Evolutionary conservation across 2,797 vertebrate species (phyloP).

Genomic region (Anas bahamensis): DNA sequence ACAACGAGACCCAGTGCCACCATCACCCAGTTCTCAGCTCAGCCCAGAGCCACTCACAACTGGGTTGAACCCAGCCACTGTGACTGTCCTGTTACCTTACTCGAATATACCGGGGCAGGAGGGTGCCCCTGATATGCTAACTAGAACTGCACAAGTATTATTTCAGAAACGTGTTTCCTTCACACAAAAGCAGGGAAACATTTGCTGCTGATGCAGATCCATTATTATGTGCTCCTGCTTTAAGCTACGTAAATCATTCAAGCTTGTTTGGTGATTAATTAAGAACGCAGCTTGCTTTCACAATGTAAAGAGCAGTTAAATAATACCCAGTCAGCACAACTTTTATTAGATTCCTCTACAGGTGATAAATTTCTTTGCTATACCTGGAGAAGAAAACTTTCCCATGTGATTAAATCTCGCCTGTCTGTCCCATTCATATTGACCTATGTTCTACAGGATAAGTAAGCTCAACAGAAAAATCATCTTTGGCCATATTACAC

Average conservation of each 20-base stretch:
- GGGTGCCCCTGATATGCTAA: not conserved
- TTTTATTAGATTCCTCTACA: not conserved
- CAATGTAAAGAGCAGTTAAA: not conserved
- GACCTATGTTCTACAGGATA: not conserved
- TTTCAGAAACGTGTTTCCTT: not conserved
- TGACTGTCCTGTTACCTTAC: not conserved
- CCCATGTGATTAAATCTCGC: not conserved
- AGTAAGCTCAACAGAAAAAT: not conserved
- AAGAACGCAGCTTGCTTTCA: not conserved
- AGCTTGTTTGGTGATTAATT: not conserved
- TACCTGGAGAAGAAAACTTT: not conserved
- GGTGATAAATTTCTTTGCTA: not conserved
- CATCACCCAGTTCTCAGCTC: not conserved
- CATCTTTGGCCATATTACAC: not conserved
- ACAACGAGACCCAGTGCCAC: fast-evolving
- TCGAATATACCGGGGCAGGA: not conserved
- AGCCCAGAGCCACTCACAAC: not conserved
- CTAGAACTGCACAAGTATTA: not conserved
- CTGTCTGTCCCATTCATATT: not conserved
- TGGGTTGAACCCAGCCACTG: not conserved
- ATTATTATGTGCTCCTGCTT: not conserved
- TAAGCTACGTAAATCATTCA: not conserved
- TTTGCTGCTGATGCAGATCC: not conserved
- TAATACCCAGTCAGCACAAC: not conserved
- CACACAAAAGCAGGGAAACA: not conserved